Percentiles rank a stretch among this genome's conserved stretches.
Conservation (phyloP, 2,888 invertebrate genomes). For the Andrena haemorrhoa region DNA sequence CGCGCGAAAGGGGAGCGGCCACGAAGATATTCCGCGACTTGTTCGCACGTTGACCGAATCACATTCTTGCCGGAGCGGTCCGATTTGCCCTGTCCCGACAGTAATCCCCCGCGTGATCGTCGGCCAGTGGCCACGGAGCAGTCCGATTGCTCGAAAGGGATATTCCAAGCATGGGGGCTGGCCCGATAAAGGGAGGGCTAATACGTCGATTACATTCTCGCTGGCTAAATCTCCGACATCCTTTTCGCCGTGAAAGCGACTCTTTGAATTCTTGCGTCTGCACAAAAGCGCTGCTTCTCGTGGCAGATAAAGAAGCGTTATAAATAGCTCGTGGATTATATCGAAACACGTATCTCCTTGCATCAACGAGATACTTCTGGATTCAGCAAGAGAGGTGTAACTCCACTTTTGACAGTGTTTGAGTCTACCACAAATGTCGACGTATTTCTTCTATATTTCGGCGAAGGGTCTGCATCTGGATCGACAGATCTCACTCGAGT, state of each 20-base stretch:
- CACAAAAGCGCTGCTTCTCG: background rate
- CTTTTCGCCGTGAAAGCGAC: conserved; percentile 8
- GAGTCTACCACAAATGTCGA: no score
- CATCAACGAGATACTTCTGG: background rate
- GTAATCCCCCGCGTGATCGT: conserved; percentile 70
- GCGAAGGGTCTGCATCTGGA: background rate
- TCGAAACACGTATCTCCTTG: background rate
- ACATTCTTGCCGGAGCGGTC: conserved; percentile 55
- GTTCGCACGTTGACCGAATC: conserved; percentile 70
- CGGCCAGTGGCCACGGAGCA: conserved; percentile 48
- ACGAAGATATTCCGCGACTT: conserved; percentile 61
- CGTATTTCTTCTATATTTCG: background rate
- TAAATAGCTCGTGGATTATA: background rate
- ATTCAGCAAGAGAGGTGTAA: background rate
- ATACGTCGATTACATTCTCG: conserved; percentile 61
- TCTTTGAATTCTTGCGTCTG: conserved; percentile 13
- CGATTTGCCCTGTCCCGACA: conserved; percentile 68
- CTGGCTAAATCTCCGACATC: conserved; percentile 25
- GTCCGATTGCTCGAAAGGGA: conserved; percentile 47
- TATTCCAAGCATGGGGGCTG: conserved; percentile 38
- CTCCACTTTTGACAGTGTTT: background rate
- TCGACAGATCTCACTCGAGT: background rate
- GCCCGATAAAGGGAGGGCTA: conserved; percentile 28
- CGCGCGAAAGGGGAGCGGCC: conserved; percentile 61
- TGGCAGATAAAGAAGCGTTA: background rate